Conservation (phyloP, 2,888 invertebrate genomes). For the Melanostoma scalare region DNA sequence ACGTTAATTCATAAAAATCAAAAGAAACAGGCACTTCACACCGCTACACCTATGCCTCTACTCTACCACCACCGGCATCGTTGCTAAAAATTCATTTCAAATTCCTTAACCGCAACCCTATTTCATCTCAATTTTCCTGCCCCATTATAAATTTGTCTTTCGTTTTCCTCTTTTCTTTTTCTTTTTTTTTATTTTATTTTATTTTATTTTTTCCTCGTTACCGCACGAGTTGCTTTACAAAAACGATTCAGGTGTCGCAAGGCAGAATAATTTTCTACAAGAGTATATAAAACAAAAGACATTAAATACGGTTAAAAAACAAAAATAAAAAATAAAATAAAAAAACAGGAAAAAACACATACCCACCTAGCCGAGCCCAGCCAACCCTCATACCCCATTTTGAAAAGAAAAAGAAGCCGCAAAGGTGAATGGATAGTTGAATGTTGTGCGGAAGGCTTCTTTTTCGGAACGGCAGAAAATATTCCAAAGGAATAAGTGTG, state of each 20-base stretch:
- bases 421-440: slow-evolving; percentile 40
- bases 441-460: slow-evolving; percentile 28
- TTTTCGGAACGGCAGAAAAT: slow-evolving; percentile 16
- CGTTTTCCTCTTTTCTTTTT: slow-evolving; percentile 2
- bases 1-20: too few relatives aligned
- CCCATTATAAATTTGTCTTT: slow-evolving; percentile 50
- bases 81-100: slow-evolving; percentile 9
- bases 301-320: slow-evolving; percentile 12
- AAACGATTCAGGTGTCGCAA: slow-evolving; percentile 69
- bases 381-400: slow-evolving; percentile 5
- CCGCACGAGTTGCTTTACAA: slow-evolving; percentile 58
- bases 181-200: slow-evolving; percentile 26
- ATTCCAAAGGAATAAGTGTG: slow-evolving; percentile 77
- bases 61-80: background rate
- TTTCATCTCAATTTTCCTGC: slow-evolving; percentile 32
- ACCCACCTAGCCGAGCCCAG: slow-evolving; percentile 20
- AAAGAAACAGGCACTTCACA: too few relatives aligned
- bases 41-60: too few relatives aligned
- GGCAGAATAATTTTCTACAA: slow-evolving; percentile 43
- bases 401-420: slow-evolving; percentile 28
- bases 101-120: slow-evolving; percentile 34
- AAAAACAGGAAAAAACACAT: slow-evolving; percentile 46
- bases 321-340: background rate
- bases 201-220: slow-evolving; percentile 28
- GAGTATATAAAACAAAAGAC: slow-evolving; percentile 53